Percentiles rank a stretch among this genome's conserved stretches.
Evolutionary conservation across 2,888 invertebrate species (phyloP).

Genomic region (Nymphalis urticae): DNA sequence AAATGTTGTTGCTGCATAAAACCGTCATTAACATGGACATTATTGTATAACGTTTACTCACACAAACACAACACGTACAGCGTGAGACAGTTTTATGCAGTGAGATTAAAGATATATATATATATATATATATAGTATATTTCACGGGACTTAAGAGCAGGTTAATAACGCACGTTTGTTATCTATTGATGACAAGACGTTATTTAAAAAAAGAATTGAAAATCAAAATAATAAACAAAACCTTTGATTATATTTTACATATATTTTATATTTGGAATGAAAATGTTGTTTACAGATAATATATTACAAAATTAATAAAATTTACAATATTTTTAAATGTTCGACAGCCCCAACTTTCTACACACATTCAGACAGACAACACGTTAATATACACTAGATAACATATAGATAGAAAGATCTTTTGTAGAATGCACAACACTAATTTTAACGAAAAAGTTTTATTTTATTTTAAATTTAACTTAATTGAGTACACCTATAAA

Average conservation of each 20-base stretch:
- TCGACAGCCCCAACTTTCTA: constrained; percentile 26
- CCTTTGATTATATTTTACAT: too few relatives aligned
- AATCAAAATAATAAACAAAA: too few relatives aligned
- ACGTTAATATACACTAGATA: constrained; percentile 17
- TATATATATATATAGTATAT: too few relatives aligned
- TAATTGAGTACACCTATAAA: background rate
- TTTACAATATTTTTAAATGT: background rate
- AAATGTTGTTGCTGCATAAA: background rate
- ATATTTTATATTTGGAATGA: background rate
- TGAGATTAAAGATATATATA: too few relatives aligned
- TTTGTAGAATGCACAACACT: constrained; percentile 8
- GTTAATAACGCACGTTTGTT: too few relatives aligned
- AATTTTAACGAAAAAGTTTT: background rate
- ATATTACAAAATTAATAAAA: background rate
- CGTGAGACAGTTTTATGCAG: too few relatives aligned
- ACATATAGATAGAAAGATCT: constrained; percentile 1
- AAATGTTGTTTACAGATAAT: background rate
- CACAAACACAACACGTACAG: constrained; percentile 13
- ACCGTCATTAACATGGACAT: constrained; percentile 3
- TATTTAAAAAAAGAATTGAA: too few relatives aligned
- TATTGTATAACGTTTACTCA: constrained; percentile 13
- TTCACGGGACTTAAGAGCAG: too few relatives aligned
- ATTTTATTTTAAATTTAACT: background rate
- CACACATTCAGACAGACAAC: constrained; percentile 28
- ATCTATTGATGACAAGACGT: too few relatives aligned